Base-by-base conservation (phyloP, 2,888 invertebrate species). In the Mamestra brassicae region DNA sequence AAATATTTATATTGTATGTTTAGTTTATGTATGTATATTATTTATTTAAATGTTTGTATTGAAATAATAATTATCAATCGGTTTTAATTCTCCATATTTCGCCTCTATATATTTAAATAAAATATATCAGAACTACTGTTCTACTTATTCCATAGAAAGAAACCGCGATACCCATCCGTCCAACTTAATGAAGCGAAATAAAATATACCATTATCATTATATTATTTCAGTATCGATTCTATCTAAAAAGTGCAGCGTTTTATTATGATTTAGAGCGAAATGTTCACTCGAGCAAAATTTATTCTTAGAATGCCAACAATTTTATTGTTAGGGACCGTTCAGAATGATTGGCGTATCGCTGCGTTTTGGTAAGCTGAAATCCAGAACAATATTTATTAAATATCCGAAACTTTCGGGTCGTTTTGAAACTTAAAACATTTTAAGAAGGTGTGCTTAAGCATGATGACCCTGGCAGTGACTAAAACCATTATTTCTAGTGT, bases 231-330 rank as follows among this genome's bases (percentile, higher is more conserved):
- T 75, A 78, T 74, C 58, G 78, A 78, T 84, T 83, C 78, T 83
- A 89, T 91, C 87, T 78, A 85, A 87, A 80, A 83, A 79, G 65
- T 86, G 82, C 76, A 77, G 71, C 69, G 69, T 86, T 81, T 81
- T 79, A 87, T 87, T 87, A 89, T 91, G 89, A 94, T 93, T 84
- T 83, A 86, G 83, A 88, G 84, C 73, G 94, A 94, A 91, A 90
- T 89, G 89, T 92, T 86, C 91, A 91, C 60, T 86, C 91, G 85
- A 89, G 92, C 92, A 91, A 83, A 89, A 85, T 85, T 76, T 80
- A 85, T 93, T 92, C 93, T 88, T 84, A 87, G 92, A 92, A 94
- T 90, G 89, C 87, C 75, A 88, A 87, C 78, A 85, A 78, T 86
- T 83, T 87, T 75, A 78, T 73, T 73, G 52, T 91, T 85, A 92